Base-by-base conservation (phyloP, 2,113 vertebrate species). In the Gavialis gangeticus region DNA sequence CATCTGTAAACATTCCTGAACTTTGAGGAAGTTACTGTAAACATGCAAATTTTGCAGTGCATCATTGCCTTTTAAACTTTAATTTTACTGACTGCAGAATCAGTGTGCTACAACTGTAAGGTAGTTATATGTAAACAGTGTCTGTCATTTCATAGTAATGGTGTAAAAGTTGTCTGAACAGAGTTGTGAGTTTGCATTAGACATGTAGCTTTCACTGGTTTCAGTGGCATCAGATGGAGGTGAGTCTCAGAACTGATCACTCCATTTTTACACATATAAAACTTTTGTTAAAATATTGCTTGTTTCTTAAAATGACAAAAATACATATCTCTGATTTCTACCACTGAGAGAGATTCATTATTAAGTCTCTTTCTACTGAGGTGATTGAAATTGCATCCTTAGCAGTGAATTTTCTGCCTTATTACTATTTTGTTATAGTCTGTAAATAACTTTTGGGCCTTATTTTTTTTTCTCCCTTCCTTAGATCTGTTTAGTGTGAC, bases 81-180 rank as follows among this genome's bases (percentile, higher is more conserved):
- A 57, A 16, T 64, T 18, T 54, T 64, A 46, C 59, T 76, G 37
- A 56, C 86, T 10, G 27, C 55, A 79, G n/a, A 54, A 88, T 37
- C 46, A 85, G 88, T 78, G 82, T 82, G 96, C 94, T 12, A 55
- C 97, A 97, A 95, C 94, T 97, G 95, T 91, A 88, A 46, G 46
- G 46, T 46, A 75, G 83, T 91, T 92, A 66, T 88, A 96, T 19
- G 55, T 34, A 64, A 87, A 71, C 13, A n/a, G 8, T 69, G 67
- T 58, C n/a, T 59, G 17, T 37, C 28, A 4, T 46, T 56, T 30
- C 46, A 5, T 59, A 21, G 15, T 58, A 15, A 59, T 59, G 55
- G 27, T 55, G 67, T 59, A 22, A 71, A 66, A 58, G 46, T 79
- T 54, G 22, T 37, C 34, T 56, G 6, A 56, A 21, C 9, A 27